phyloP scores from a whole-genome alignment of 2,113 vertebrate species.

The mouse (Mus musculus) region GRCm39 chr12:98026501-98027000 shows the following conservation, averaged over 20 bases:
- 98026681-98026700: slow-evolving; percentile 42
- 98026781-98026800: slow-evolving; percentile 19
- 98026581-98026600: background rate
- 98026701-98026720: background rate
- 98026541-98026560: background rate
- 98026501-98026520: background rate
- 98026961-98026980: slow-evolving; percentile 41
- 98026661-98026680: background rate
- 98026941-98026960: slow-evolving; percentile 57
- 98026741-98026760: slow-evolving; percentile 44
- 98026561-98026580: background rate
- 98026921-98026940: background rate
- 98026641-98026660: background rate
- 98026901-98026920: too few species aligned
- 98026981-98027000: background rate
- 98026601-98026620: slow-evolving; percentile 63
- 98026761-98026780: slow-evolving; percentile 12
- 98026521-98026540: background rate
- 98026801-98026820: background rate
- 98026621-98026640: background rate
- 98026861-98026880: slow-evolving; percentile 54
- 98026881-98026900: slow-evolving; percentile 40
- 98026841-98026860: slow-evolving; percentile 43
- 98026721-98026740: background rate
- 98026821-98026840: background rate